Percentiles rank a stretch among this genome's conserved stretches.
Conservation (phyloP, 1,140 invertebrate genomes). For the Euwallacea similis region DNA sequence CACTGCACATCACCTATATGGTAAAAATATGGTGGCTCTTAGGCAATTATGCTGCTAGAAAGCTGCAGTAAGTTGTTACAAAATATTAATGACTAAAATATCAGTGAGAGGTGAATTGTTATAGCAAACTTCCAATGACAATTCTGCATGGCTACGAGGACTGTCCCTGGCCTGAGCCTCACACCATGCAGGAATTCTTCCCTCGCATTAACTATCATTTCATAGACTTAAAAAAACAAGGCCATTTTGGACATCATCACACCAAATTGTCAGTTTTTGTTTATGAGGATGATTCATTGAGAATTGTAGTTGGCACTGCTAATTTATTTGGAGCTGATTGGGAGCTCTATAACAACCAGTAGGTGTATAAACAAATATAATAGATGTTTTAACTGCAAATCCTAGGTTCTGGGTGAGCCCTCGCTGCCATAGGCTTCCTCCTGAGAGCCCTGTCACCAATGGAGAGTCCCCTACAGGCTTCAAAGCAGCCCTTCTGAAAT, state of each 20-base stretch:
- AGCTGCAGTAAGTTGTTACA: not conserved
- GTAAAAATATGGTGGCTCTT: not conserved
- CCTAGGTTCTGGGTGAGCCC: not conserved
- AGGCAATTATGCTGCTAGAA: not conserved
- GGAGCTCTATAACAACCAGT: constrained; percentile 92
- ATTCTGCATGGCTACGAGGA: constrained; percentile 1
- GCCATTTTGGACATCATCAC: not conserved
- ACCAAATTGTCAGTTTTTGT: constrained; percentile 89
- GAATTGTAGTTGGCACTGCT: constrained; percentile 88
- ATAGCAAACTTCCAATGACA: constrained; percentile 5
- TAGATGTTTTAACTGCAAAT: not conserved
- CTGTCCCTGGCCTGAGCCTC: not conserved
- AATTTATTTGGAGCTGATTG: constrained; percentile 90
- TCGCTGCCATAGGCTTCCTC: constrained; percentile 34
- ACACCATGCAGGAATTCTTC: not conserved
- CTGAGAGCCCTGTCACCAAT: constrained; percentile 56
- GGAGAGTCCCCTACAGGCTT: constrained; percentile 86
- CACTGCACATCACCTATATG: not conserved
- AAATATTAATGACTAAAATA: not conserved
- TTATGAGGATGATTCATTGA: constrained; percentile 77
- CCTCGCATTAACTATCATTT: not conserved
- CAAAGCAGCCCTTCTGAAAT: constrained; percentile 77
- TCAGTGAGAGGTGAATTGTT: not conserved
- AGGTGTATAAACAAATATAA: constrained; percentile 34
- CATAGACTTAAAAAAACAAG: not conserved